These are phyloP conservation scores for Copidosoma floridanum DNA, from an alignment of 1,140 invertebrate genomes.

Conservation along the genomic window DNA sequence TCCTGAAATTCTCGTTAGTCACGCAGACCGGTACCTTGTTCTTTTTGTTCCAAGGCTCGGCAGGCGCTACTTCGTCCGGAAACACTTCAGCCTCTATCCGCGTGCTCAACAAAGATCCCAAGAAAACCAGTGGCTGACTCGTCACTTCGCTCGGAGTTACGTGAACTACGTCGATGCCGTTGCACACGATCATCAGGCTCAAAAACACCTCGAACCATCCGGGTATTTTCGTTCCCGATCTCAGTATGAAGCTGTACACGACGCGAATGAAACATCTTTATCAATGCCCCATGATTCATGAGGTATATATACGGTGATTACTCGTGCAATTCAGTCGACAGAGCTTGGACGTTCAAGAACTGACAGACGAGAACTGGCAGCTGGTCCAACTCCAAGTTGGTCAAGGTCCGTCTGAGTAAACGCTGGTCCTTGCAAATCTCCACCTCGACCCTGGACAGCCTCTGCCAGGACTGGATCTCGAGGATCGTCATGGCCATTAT, in stretches of 20 bases:
- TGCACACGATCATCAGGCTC: constrained; percentile 11
- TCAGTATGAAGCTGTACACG: constrained; percentile 1
- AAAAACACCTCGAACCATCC: constrained; percentile 36
- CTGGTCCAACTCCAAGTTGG: constrained; percentile 42
- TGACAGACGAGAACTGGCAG: constrained; percentile 58
- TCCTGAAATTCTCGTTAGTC: not conserved
- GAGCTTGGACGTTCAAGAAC: constrained; percentile 58
- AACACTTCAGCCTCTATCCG: constrained; percentile 23
- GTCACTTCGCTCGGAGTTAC: not conserved
- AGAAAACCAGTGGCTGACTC: constrained; percentile 22
- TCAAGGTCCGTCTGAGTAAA: constrained; percentile 19
- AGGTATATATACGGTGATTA: no score
- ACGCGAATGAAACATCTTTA: not conserved
- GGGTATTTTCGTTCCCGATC: not conserved
- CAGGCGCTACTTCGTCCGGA: constrained; percentile 28
- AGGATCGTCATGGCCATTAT: constrained; percentile 30
- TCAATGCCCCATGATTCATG: no score
- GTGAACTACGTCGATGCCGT: constrained; percentile 1
- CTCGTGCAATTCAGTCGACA: constrained; percentile 59
- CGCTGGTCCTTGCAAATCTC: constrained; percentile 31
- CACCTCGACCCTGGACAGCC: constrained; percentile 14
- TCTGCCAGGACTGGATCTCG: constrained; percentile 3
- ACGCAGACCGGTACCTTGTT: constrained; percentile 17
- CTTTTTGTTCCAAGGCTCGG: constrained; percentile 26
- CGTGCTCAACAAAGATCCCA: not conserved